These are phyloP conservation scores for Pristionchus pacificus DNA, from an alignment of 1,140 invertebrate genomes.

Conservation along the genomic window DNA sequence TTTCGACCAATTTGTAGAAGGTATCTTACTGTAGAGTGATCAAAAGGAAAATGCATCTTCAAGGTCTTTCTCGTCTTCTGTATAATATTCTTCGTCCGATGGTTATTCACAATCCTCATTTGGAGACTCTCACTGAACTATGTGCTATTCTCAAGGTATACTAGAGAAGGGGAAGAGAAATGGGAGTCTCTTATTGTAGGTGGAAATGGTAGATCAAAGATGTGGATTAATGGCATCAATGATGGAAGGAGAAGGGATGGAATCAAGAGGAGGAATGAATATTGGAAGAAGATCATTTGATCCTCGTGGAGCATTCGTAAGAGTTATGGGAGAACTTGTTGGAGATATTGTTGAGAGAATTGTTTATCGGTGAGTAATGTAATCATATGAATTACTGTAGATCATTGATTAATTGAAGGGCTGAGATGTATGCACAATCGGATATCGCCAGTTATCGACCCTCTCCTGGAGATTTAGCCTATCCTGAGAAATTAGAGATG, in stretches of 20 bases:
- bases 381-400: too few relatives aligned
- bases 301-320: constrained; percentile 67
- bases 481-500: constrained; percentile 93
- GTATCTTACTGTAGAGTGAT: not conserved
- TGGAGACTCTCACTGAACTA: constrained; percentile 92
- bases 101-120: constrained; percentile 91
- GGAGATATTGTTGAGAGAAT: constrained; percentile 93
- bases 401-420: constrained; percentile 53
- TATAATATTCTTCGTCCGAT: constrained; percentile 90
- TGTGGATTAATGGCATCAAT: constrained; percentile 66
- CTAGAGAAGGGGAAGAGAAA: too few relatives aligned
- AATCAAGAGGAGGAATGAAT: too few relatives aligned
- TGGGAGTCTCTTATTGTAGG: constrained; percentile 58
- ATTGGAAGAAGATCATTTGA: constrained; percentile 25
- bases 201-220: constrained; percentile 91
- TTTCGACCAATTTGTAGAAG: not conserved
- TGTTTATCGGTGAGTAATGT: constrained; percentile 71
- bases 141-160: constrained; percentile 75
- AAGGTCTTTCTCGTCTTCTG: constrained; percentile 77
- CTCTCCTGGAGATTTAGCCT: constrained; percentile 87
- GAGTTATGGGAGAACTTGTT: constrained; percentile 77
- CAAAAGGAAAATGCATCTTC: constrained; percentile 60
- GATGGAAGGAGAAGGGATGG: constrained; percentile 33
- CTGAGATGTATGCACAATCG: constrained; percentile 84
- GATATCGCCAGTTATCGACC: constrained; percentile 78